Evolutionary conservation across 1,140 invertebrate genomes (phyloP), one percentile per base, ranked within the genome.

Genomic region (Drosophila equinoxialis): DNA sequence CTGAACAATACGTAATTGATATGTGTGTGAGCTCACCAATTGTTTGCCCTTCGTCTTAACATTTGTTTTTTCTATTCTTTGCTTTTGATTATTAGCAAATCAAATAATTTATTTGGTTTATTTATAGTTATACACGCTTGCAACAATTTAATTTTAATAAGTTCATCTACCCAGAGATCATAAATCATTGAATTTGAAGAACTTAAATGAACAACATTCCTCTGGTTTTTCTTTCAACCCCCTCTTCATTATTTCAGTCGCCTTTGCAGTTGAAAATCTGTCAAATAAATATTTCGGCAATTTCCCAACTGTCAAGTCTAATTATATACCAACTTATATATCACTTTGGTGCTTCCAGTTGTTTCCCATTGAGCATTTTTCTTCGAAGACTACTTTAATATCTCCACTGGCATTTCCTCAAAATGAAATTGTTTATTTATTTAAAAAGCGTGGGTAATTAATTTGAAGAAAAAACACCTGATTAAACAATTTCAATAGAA

Each of bases 391-490:
- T 39, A 39, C 37, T 20, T 65, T 55, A 71, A 75, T 64, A 60
- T 76, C 74, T 76, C 58, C 59, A 76, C 64, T 76, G 66, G 30
- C 60, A 76, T 60, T 45, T 60, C 59, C 13, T 35, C 17, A 55
- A 63, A 42, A 54, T 35, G 78, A 65, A 68, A 70, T 37, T 65
- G 68, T 68, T 76, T 83, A 77, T 79, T 79, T 79, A 76, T 67
- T 20, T 57, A 37, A 60, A 14, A 42, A 75, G 59, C 72, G 70
- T 61, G 59, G 61, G 42, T 67, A 85, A 80, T 77, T 84, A 71
- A 85, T 69, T 74, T 23, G 20, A 69, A 8, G 23, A 69, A 39
- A 13, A 39, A 60, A 73, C 66, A 74, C 65, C 70, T 81, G 70
- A 79, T 67, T 78, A 71, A 83, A 66, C 65, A 81, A 64, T 68